Evolutionary conservation across 2,888 invertebrate genomes (phyloP), one percentile per base, ranked within the genome.

Genomic region (Caenorhabditis sinica): DNA sequence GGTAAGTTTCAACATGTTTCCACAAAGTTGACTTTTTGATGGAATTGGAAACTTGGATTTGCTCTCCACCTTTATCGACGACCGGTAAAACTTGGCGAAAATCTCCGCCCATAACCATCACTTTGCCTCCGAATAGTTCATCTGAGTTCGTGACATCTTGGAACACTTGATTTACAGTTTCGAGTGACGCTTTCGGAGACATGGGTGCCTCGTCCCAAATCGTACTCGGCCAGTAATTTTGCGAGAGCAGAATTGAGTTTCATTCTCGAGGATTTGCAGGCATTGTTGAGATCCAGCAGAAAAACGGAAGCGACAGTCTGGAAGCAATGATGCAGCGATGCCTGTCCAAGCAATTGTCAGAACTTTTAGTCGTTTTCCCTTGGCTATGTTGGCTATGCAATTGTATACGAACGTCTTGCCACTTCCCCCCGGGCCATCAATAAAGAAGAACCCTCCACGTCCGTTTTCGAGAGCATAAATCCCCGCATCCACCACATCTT

Each of bases 61-160:
- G n/a, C 9, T 28, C 30, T 13, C 25, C 17, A 28, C 65, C 58
- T 33, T 58, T 63, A 15, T 85, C 69, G 15, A 82, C 20, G 5
- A 86, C 73, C 1, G 84, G 86, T 1, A 86, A 43, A 17, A 72
- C 73, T 49, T 87, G 82, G 1, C 82, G 53, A 40, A 82, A 84
- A 56, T 86, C 86, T 30, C 84, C 86, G 9, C 86, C 86, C 0
- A 82, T 13, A 9, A 86, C 40, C 0, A 86, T 33, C 0, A 33
- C 36, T 56, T 80, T 72, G 23, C 85, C 83, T 17, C 83, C 87
- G 56, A 87, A 85, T 3, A 83, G 85, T 11, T 15, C 0, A 56
- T 68, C 63, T 13, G 36, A 61, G 23, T 61, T 13, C 11, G 53
- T 33, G 33, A 33, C 33, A 4, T 86, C 86, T 23, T 75, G 49